Base-by-base conservation (phyloP, 2,113 vertebrate species). In the Callaeas wilsoni region DNA sequence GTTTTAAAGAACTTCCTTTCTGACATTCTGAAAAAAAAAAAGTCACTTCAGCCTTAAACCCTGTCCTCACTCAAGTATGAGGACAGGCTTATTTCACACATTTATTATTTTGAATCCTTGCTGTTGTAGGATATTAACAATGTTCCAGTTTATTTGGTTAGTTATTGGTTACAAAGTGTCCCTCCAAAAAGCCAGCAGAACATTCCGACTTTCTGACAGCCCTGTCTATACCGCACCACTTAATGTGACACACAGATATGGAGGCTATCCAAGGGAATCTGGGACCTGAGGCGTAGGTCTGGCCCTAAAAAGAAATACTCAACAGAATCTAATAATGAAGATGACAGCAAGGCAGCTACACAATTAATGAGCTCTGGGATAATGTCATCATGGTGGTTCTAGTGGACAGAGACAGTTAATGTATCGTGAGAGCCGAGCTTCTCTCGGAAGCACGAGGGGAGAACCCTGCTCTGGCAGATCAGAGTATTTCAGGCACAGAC, bases 341-440 rank as follows among this genome's bases (percentile, higher is more conserved):
- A 86, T 64, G 68, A 94, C 79, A 93, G 71, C 63, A 63, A 50
- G 53, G 77, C 20, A 88, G 71, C 63, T 41, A 27, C 46, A 73
- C 63, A 70, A 73, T 84, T 87, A 65, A 44, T 41, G 59, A 50
- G 70, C 53, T 67, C 42, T 52, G 46, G 63, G 75, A 70, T 32
- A 55, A 87, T 33, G 42, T 83, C 87, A 84, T 50, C 67, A 5
- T 5, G 25, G 79, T n/a, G 56, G 50, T 8, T 70, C 67, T 14
- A 30, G 50, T 4, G 26, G 56, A 56, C 68, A 90, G 6, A 65
- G 39, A 63, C 49, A 39, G 27, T 37, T 22, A 25, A 74, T 16
- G 25, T 20, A 25, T 10, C 0, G 0, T 9, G 52, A 75, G 77
- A 76, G 69, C 39, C 0, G 65, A 68, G 81, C 30, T 75, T 46